Percentiles rank a stretch among this genome's conserved stretches.
Evolutionary conservation across 2,113 vertebrate species (phyloP).

Genomic region (Origma solitaria): DNA sequence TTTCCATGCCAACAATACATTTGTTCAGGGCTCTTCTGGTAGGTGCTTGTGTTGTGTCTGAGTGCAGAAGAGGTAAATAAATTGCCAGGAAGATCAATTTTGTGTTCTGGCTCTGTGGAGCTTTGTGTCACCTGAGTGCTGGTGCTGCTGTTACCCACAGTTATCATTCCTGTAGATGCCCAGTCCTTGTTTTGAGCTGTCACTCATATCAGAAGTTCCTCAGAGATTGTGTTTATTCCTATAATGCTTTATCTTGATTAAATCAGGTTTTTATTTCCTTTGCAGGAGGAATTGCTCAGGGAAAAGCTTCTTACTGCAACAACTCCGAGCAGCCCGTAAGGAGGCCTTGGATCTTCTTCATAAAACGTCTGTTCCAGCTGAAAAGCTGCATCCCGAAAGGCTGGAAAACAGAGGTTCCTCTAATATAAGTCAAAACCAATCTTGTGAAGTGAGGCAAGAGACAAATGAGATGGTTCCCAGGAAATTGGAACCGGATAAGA

Average conservation of each 20-base stretch:
- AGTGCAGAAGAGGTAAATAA: neutral
- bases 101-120: neutral
- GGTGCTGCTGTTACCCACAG: neutral
- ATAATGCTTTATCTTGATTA: neutral
- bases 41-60: neutral
- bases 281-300: constrained; percentile 43
- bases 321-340: neutral
- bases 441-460: neutral
- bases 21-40: neutral
- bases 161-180: neutral
- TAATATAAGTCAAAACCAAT: neutral
- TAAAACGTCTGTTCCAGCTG: neutral
- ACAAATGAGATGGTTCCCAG: neutral
- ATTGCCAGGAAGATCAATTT: neutral
- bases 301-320: constrained; percentile 32
- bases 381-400: neutral
- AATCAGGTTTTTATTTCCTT: neutral
- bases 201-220: neutral
- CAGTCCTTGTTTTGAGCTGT: neutral
- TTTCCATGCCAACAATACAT: neutral
- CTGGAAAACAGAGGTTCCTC: neutral
- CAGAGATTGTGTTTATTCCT: neutral
- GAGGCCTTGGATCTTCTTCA: neutral
- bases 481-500: neutral
- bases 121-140: neutral